A percentile compares a stretch with the other conserved stretches of the same genome.
These are phyloP conservation scores for Anomalospiza imberbis DNA, from an alignment of 2,797 vertebrate genomes.

Conservation along the genomic window DNA sequence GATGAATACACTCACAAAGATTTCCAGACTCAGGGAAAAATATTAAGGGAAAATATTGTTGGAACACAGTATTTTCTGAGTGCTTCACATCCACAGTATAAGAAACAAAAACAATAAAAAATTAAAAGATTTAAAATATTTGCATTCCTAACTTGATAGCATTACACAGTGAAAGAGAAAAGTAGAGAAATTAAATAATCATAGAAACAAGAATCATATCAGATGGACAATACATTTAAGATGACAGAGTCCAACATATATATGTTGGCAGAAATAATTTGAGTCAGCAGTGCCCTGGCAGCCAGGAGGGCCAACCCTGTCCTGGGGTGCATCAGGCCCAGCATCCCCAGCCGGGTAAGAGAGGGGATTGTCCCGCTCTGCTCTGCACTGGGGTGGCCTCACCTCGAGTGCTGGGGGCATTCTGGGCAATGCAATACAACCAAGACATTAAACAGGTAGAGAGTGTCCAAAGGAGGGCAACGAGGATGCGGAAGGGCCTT, in stretches of 20 bases:
- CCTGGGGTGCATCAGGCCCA: not conserved
- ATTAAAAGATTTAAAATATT: not conserved
- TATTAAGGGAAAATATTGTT: not conserved
- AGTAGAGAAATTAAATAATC: not conserved
- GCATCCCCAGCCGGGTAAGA: rapidly evolving
- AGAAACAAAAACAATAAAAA: not conserved
- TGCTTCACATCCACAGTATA: not conserved
- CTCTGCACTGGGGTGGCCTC: rapidly evolving
- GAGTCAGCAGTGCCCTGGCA: not conserved
- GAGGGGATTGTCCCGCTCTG: not conserved
- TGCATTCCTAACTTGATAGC: not conserved
- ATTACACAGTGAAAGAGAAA: not conserved
- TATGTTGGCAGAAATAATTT: not conserved
- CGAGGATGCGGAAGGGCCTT: rapidly evolving
- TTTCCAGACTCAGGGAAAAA: not conserved
- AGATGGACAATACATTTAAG: not conserved
- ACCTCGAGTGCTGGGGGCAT: rapidly evolving
- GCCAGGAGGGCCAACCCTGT: rapidly evolving
- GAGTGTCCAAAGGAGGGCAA: not conserved
- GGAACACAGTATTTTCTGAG: not conserved
- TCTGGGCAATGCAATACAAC: rapidly evolving
- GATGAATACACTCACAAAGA: not conserved
- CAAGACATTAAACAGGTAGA: not conserved
- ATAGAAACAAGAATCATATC: not conserved
- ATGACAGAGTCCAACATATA: not conserved